Evolutionary conservation across 2,888 invertebrate genomes (phyloP), one percentile per base, ranked within the genome.

Genomic region (Yponomeuta plumbellus): DNA sequence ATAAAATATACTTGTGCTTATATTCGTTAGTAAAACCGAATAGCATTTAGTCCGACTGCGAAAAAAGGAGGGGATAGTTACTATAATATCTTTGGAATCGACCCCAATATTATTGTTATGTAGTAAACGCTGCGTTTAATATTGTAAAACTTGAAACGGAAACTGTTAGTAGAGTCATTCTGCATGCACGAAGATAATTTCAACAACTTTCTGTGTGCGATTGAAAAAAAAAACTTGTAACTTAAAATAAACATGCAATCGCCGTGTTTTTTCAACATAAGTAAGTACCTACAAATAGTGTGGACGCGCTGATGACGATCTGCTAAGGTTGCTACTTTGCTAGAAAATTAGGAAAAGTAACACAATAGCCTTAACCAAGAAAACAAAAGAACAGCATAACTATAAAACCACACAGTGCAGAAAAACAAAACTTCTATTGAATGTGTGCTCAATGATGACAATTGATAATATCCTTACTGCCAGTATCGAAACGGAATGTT

Each of bases 401-500:
- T 74, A 61, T 73, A 72, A 71, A 72, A 74, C 72, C 83, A 67
- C 67, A 85, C 84, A 77, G 83, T 84, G 83, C 83, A 76, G 73
- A 69, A 76, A 80, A 79, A 75, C 67, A 77, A 69, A 68, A 66
- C 68, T 70, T 68, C 66, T 68, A 71, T 66, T 68, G 62, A 68
- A 70, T 69, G 64, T 70, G 73, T 73, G 73, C 71, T 72, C 71
- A 68, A 70, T 69, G 71, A 69, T 70, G 71, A 73, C 70, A 70
- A 70, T 68, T 64, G 70, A 71, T 71, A 66, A 75, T 82, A 44
- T 63, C 59, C 92, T 92, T 92, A 92, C 92, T 92, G 92, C 93
- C 93, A 80, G 93, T 92, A 91, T 93, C 93, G 88, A 93, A 93
- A 92, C 84, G 85, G 86, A 92, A 92, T 68, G 90, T 85, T 87